Evolutionary conservation across 2,113 vertebrate species (phyloP).

Genomic region (Psophia crepitans): DNA sequence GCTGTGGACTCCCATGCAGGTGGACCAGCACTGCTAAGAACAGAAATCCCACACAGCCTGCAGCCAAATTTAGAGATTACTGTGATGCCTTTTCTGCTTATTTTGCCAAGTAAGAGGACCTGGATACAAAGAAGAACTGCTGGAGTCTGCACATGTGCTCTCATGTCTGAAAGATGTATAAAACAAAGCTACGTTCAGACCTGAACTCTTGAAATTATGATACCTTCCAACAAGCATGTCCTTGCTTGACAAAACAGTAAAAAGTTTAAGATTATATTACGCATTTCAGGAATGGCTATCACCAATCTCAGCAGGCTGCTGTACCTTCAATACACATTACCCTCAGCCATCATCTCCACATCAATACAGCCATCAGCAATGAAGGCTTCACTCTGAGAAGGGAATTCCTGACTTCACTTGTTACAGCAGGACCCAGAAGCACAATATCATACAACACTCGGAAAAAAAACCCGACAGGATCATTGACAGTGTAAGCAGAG

Average conservation of each 20-base stretch:
- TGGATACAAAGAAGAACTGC: not conserved
- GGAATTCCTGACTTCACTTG: slow-evolving; percentile 71
- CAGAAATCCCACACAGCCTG: not conserved
- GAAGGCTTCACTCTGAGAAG: slow-evolving; percentile 58
- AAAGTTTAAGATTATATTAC: slow-evolving; percentile 49
- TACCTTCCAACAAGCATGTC: slow-evolving; percentile 20
- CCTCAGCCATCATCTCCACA: slow-evolving; percentile 72
- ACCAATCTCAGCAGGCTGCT: slow-evolving; percentile 60
- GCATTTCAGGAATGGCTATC: slow-evolving; percentile 63
- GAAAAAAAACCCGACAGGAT: slow-evolving; percentile 43
- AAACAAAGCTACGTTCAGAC: not conserved
- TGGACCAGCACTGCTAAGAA: not conserved
- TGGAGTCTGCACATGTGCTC: not conserved
- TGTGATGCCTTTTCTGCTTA: not conserved
- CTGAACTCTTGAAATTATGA: slow-evolving; percentile 39
- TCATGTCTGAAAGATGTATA: not conserved
- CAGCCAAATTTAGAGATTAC: not conserved
- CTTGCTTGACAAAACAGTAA: not conserved
- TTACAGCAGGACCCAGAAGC: slow-evolving; percentile 51
- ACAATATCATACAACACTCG: slow-evolving; percentile 50
- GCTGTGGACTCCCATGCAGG: not conserved
- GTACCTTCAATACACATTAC: slow-evolving; percentile 64
- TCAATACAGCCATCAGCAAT: slow-evolving; percentile 73
- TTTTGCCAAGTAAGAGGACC: not conserved
- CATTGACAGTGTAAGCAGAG: slow-evolving; percentile 49